Conservation (phyloP, 2,797 vertebrate genomes). For the Acrossocheilus wenchowensis region DNA sequence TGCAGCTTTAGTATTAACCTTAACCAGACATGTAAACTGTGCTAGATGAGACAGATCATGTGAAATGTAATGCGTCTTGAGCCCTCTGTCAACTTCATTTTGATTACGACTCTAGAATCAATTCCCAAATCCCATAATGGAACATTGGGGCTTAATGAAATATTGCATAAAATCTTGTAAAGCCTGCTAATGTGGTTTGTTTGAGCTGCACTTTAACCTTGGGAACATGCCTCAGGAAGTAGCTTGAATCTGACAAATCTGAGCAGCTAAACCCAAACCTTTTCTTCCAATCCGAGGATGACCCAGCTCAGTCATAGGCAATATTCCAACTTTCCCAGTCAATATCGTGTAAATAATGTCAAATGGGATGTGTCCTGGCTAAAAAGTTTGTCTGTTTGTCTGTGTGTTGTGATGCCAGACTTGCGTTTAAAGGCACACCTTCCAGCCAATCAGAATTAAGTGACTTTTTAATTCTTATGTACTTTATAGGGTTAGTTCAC, state of each 20-base stretch:
- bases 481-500: background rate
- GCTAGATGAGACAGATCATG: background rate
- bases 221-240: background rate
- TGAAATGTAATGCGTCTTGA: background rate
- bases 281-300: background rate
- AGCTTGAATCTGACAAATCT: too few species aligned
- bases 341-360: background rate
- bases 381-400: background rate
- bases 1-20: background rate
- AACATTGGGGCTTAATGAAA: background rate
- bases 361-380: background rate
- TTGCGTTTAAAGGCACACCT: background rate
- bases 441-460: background rate
- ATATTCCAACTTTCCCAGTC: background rate
- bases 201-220: background rate
- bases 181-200: background rate
- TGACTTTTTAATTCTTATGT: background rate
- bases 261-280: background rate
- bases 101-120: background rate
- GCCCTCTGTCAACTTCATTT: background rate
- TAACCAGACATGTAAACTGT: background rate
- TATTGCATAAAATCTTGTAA: background rate
- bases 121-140: background rate
- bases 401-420: background rate
- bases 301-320: background rate